These are phyloP conservation scores for Leucophora obtusa DNA, from an alignment of 2,888 invertebrate species.

Conservation along the genomic window DNA sequence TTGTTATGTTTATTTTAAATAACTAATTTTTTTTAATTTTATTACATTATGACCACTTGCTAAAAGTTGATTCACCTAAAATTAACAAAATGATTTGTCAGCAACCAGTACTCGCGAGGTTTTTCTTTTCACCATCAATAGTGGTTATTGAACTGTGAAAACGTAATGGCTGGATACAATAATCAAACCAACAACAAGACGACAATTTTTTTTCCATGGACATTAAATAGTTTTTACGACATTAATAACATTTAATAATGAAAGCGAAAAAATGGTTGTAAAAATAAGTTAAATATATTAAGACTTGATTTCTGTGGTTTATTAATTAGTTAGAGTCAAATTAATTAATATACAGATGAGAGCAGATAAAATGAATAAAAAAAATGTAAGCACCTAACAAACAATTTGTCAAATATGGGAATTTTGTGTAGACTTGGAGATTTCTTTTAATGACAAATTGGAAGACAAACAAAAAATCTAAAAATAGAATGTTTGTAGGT, in stretches of 20 bases:
- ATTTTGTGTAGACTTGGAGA: too few species aligned
- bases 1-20: neutral
- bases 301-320: slow-evolving; percentile 11
- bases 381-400: too few species aligned
- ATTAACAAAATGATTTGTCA: slow-evolving; percentile 51
- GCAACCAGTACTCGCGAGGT: neutral
- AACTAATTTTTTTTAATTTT: neutral
- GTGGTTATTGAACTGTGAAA: slow-evolving; percentile 62
- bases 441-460: too few species aligned
- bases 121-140: neutral
- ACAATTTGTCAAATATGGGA: too few species aligned
- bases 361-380: too few species aligned
- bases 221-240: slow-evolving; percentile 48
- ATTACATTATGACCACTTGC: neutral
- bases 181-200: slow-evolving; percentile 5
- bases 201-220: slow-evolving; percentile 35
- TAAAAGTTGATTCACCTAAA: slow-evolving; percentile 59
- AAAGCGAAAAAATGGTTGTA: slow-evolving; percentile 11
- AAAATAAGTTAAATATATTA: slow-evolving; percentile 19
- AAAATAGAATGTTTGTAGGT: too few species aligned
- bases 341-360: neutral
- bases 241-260: slow-evolving; percentile 28
- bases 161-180: slow-evolving; percentile 36
- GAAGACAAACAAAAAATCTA: too few species aligned
- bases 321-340: slow-evolving; percentile 13